phyloP scores from a whole-genome alignment of 2,797 vertebrate genomes.

The Discoglossus pictus region DNA sequence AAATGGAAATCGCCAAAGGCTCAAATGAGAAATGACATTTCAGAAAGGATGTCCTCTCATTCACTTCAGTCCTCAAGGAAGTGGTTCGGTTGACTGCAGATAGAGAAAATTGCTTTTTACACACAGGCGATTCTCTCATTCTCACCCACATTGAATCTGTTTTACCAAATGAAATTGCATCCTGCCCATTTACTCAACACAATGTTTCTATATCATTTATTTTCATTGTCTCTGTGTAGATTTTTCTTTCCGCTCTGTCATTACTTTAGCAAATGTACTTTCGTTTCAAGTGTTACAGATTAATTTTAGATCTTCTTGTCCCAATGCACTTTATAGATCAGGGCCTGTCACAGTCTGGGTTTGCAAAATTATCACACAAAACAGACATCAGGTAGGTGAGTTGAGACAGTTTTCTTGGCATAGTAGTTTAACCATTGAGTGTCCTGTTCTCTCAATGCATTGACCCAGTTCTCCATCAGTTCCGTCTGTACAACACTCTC shows the following conservation, averaged over 20 bases:
- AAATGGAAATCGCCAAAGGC: slow-evolving; percentile 42
- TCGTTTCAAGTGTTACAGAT: slow-evolving; percentile 33
- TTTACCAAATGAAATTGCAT: slow-evolving; percentile 49
- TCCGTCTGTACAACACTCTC: slow-evolving; percentile 18
- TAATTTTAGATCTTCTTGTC: slow-evolving; percentile 34
- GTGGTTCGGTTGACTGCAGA: slow-evolving; percentile 42
- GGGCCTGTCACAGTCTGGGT: slow-evolving; percentile 36
- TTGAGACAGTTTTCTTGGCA: slow-evolving; percentile 30
- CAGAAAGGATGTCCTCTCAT: slow-evolving; percentile 44
- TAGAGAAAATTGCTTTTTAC: slow-evolving; percentile 50
- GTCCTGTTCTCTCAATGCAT: slow-evolving; percentile 8
- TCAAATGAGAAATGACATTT: slow-evolving; percentile 35
- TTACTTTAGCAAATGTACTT: slow-evolving; percentile 32
- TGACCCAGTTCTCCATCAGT: not conserved
- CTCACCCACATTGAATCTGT: slow-evolving; percentile 44
- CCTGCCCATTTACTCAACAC: slow-evolving; percentile 46
- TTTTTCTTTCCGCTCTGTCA: not conserved
- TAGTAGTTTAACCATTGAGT: slow-evolving; percentile 34
- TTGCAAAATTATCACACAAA: slow-evolving; percentile 41
- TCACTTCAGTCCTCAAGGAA: slow-evolving; percentile 31
- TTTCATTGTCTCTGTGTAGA: slow-evolving; percentile 46
- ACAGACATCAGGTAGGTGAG: slow-evolving; percentile 16
- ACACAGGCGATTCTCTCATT: slow-evolving; percentile 56
- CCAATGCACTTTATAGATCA: slow-evolving; percentile 37
- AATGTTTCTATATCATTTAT: slow-evolving; percentile 37